A percentile compares a stretch with the other conserved stretches of the same genome.
These are phyloP conservation scores for Eurytoma californica DNA, from an alignment of 2,888 invertebrate species.

Conservation along the genomic window DNA sequence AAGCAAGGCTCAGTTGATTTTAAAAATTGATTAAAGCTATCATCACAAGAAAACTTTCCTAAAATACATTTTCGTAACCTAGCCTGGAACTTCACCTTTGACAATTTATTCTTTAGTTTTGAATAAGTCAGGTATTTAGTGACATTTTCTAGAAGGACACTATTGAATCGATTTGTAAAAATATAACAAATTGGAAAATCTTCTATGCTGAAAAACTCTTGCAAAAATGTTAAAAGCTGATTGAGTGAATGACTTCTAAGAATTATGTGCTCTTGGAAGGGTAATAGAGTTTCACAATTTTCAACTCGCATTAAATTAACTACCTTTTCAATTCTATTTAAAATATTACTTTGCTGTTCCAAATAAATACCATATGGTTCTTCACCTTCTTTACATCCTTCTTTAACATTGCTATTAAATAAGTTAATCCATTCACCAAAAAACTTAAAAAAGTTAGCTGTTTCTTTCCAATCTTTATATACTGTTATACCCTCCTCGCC, in stretches of 20 bases:
- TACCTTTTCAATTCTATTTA: conserved; percentile 12
- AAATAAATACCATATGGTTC: conserved; percentile 34
- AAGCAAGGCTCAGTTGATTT: conserved; percentile 30
- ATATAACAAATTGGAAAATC: conserved; percentile 41
- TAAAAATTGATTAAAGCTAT: neutral
- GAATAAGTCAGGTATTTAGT: conserved; percentile 12
- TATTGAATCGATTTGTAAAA: conserved; percentile 21
- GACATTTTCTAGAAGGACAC: conserved; percentile 17
- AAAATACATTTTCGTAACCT: conserved; percentile 34
- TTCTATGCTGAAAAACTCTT: conserved; percentile 41
- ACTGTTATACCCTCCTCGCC: neutral
- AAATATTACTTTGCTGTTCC: conserved; percentile 35
- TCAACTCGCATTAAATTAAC: conserved; percentile 21
- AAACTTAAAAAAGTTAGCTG: conserved; percentile 28
- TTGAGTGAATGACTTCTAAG: conserved; percentile 23
- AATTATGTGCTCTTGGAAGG: conserved; percentile 25
- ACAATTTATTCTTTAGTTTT: neutral
- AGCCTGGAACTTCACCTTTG: conserved; percentile 5
- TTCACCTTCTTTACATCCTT: conserved; percentile 18
- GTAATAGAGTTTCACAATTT: neutral
- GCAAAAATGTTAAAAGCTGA: conserved; percentile 26
- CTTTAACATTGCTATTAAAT: conserved; percentile 20
- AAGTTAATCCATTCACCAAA: conserved; percentile 33
- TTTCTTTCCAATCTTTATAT: conserved; percentile 36
- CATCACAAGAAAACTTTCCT: conserved; percentile 13